phyloP scores from a whole-genome alignment of 2,113 vertebrate species.

The Muntiacus muntjak region DNA sequence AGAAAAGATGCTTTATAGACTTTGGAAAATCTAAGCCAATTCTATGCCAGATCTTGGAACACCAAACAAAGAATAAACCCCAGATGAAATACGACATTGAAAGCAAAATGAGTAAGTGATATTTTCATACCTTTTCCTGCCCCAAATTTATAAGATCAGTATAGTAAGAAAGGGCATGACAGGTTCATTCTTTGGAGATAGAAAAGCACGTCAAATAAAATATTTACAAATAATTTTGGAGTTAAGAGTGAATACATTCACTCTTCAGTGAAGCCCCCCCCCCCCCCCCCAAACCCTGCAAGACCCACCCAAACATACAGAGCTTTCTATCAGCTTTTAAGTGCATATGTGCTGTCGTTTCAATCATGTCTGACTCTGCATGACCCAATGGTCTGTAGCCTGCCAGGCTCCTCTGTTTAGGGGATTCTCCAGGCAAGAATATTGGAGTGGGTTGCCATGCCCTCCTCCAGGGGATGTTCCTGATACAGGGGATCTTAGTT shows the following conservation, averaged over 20 bases:
- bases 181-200: background rate
- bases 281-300: background rate
- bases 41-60: background rate
- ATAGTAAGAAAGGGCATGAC: background rate
- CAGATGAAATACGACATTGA: background rate
- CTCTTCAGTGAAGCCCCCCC: background rate
- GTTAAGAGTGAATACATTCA: background rate
- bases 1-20: background rate
- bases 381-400: background rate
- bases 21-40: background rate
- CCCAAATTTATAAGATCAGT: background rate
- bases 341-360: background rate
- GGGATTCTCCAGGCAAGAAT: background rate
- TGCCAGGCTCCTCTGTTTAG: background rate
- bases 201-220: background rate
- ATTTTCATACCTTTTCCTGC: background rate
- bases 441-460: background rate
- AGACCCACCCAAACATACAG: background rate
- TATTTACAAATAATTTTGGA: background rate
- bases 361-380: background rate
- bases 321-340: background rate
- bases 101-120: background rate
- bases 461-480: background rate
- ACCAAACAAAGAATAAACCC: background rate
- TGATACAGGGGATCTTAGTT: background rate